Conservation (phyloP, 2,113 vertebrate genomes). For the Theristicus caerulescens region DNA sequence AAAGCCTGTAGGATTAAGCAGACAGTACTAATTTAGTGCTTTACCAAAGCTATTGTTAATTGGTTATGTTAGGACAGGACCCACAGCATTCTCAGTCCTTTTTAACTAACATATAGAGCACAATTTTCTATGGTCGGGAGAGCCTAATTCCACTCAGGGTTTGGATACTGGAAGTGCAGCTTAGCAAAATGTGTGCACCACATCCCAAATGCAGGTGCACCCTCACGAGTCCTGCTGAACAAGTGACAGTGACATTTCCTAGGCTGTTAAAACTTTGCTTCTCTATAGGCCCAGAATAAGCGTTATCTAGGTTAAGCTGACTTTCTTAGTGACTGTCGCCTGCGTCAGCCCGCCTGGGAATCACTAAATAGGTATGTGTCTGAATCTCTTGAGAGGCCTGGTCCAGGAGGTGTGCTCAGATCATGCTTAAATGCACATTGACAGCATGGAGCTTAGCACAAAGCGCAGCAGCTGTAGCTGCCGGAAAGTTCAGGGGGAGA, state of each 20-base stretch:
- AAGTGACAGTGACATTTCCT: not conserved
- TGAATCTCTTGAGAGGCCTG: not conserved
- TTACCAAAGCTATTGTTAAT: not conserved
- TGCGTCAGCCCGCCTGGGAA: not conserved
- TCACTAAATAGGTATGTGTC: not conserved
- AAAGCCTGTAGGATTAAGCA: not conserved
- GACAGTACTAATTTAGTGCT: not conserved
- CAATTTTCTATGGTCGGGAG: not conserved
- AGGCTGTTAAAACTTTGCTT: not conserved
- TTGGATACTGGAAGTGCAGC: not conserved
- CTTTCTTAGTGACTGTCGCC: not conserved
- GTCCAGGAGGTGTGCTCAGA: constrained; percentile 25
- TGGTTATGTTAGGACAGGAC: not conserved
- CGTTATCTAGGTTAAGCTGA: constrained; percentile 21
- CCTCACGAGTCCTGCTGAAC: not conserved
- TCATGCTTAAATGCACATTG: constrained; percentile 24
- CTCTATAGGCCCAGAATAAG: not conserved
- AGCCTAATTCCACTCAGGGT: not conserved
- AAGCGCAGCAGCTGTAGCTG: not conserved
- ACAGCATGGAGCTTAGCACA: constrained; percentile 14
- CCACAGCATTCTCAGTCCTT: not conserved
- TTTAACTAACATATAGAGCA: not conserved
- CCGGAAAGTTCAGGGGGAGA: not conserved
- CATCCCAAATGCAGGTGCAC: not conserved
- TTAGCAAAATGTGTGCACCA: not conserved